Conservation (phyloP, 2,888 invertebrate species). For the Clivina fossor region DNA sequence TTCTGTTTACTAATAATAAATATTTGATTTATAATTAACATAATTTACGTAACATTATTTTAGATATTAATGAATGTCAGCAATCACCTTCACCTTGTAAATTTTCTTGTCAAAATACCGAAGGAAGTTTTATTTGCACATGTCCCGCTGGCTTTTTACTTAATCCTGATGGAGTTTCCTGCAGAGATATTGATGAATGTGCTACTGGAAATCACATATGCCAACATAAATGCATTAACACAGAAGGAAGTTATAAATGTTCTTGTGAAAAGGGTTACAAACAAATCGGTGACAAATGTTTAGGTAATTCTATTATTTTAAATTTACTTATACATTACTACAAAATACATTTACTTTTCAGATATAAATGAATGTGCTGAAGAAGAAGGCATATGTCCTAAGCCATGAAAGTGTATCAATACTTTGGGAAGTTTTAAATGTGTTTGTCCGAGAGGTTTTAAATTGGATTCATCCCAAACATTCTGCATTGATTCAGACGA, state of each 20-base stretch:
- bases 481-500: conserved; percentile 79
- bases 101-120: conserved; percentile 77
- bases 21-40: conserved; percentile 4
- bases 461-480: conserved; percentile 68
- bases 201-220: conserved; percentile 74
- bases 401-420: conserved; percentile 80
- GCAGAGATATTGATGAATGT: conserved; percentile 81
- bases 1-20: background rate
- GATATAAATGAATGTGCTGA: conserved; percentile 82
- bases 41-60: conserved; percentile 39
- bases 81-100: conserved; percentile 73
- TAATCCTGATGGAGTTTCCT: conserved; percentile 73
- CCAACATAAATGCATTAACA: conserved; percentile 76
- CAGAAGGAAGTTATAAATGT: conserved; percentile 77
- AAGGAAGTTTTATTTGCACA: conserved; percentile 75
- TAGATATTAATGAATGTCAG: conserved; percentile 79
- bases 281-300: conserved; percentile 74
- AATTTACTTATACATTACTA: conserved; percentile 11
- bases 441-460: conserved; percentile 80
- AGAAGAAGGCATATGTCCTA: conserved; percentile 63
- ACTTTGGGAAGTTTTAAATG: conserved; percentile 80
- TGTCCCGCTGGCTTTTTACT: conserved; percentile 78
- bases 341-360: conserved; percentile 47
- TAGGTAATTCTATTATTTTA: conserved; percentile 57
- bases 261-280: conserved; percentile 74